Base-by-base conservation (phyloP, 2,888 invertebrate genomes). In the Scrobipalpa atriplicella region DNA sequence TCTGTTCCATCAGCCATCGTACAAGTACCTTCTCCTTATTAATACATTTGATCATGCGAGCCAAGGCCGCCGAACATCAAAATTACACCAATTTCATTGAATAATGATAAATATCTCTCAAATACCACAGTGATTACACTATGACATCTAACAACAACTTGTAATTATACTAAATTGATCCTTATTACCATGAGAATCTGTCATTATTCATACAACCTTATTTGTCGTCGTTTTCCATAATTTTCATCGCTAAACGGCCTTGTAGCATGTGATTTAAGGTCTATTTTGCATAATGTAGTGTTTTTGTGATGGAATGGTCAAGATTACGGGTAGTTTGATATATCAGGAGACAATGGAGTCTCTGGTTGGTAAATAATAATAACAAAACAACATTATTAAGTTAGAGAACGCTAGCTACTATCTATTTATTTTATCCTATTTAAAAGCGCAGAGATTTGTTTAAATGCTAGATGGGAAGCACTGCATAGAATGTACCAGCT, bases 151-250 rank as follows among this genome's bases (percentile, higher is more conserved):
- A 61, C 58, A 61, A 66, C 66, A 61, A n/a, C 19, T 3, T 47
- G 56, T 67, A 67, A 65, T 67, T 67, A 67, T 13, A 65, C 43
- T 36, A 65, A 54, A 64, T 58, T 62, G 62, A 62, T 62, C 65
- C n/a, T 56, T 56, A 67, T 67, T 67, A 67, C 58, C n/a, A 13
- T 56, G 29, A 65, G 56, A n/a, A 21, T 43, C 58, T 64, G 56
- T 67, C 58, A 67, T 67, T 67, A 67, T 36, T 36, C 18, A 19
- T 18, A 38, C 52, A 51, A 67, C 38, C 54, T 18, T 62, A 54
- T 41, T 51, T 62, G 39, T 62, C 18, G 38, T 66, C 5, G 13
- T 61, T 10, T 38, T 36, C n/a, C 8, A 38, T 36, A 41, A 19
- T 62, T 66, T 58, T 58, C 38, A 38, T n/a, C 38, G n/a, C 5